Conservation (phyloP, 2,113 vertebrate species). For the Baryphthengus martii region DNA sequence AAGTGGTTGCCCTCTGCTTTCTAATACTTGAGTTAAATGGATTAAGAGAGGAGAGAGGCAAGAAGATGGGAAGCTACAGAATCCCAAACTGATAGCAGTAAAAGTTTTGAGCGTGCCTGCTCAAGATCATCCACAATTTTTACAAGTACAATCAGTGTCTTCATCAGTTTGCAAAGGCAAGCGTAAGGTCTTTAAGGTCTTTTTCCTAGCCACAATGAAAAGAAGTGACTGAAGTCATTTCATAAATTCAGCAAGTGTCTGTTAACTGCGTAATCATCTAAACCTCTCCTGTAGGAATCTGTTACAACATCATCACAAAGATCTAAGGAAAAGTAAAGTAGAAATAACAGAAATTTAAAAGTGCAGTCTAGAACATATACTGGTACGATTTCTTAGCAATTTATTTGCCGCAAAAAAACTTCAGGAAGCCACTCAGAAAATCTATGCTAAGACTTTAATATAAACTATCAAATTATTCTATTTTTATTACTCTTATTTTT, state of each 20-base stretch:
- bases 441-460: background rate
- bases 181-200: slow-evolving; percentile 25
- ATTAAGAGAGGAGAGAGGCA: background rate
- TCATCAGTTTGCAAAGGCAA: slow-evolving; percentile 18
- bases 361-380: background rate
- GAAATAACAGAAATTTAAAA: background rate
- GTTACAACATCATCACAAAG: background rate
- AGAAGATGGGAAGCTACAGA: background rate
- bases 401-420: background rate
- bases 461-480: background rate
- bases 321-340: background rate
- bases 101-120: background rate
- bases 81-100: background rate
- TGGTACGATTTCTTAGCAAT: background rate
- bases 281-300: background rate
- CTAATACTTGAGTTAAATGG: slow-evolving; percentile 2
- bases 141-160: background rate
- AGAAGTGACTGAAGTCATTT: slow-evolving; percentile 19
- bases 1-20: background rate
- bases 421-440: background rate
- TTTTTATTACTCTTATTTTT: background rate
- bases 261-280: background rate
- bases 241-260: background rate
- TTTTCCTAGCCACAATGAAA: background rate
- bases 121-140: slow-evolving; percentile 17